Evolutionary conservation across 2,797 vertebrate genomes (phyloP).

Genomic region (Gorsachius magnificus): DNA sequence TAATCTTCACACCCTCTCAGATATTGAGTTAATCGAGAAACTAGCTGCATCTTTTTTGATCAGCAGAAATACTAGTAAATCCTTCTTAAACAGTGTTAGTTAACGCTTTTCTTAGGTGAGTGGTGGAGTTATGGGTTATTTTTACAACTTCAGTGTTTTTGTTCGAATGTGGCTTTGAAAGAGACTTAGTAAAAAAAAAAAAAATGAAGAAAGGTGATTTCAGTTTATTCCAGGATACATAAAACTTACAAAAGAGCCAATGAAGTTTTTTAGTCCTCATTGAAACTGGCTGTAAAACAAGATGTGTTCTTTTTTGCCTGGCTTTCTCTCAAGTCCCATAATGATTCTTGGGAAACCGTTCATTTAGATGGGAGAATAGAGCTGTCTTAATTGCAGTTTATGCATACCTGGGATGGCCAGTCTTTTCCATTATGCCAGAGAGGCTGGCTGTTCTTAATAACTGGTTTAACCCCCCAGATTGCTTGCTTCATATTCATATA

Average conservation of each 20-base stretch:
- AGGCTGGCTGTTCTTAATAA: not conserved
- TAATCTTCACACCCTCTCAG: not conserved
- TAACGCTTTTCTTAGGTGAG: not conserved
- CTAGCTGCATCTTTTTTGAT: not conserved
- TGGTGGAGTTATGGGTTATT: not conserved
- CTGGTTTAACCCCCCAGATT: slow-evolving; percentile 17
- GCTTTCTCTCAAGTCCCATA: not conserved
- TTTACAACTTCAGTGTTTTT: not conserved
- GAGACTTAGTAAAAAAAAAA: not conserved
- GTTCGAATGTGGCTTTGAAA: not conserved
- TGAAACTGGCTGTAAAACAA: not conserved
- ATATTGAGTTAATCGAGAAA: not conserved
- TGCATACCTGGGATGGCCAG: not conserved
- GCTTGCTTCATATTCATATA: not conserved
- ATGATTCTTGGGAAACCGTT: not conserved
- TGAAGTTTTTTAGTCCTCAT: not conserved
- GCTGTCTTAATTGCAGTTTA: not conserved
- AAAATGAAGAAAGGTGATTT: not conserved
- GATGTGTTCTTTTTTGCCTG: not conserved
- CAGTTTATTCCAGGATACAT: not conserved
- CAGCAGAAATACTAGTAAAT: not conserved
- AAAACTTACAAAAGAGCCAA: not conserved
- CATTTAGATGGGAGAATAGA: not conserved
- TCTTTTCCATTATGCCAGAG: not conserved
- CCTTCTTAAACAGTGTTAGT: not conserved